A percentile compares a stretch with the other conserved stretches of the same genome.
These are phyloP conservation scores for Zapus hudsonius DNA, from an alignment of 2,113 vertebrate species.

Conservation along the genomic window DNA sequence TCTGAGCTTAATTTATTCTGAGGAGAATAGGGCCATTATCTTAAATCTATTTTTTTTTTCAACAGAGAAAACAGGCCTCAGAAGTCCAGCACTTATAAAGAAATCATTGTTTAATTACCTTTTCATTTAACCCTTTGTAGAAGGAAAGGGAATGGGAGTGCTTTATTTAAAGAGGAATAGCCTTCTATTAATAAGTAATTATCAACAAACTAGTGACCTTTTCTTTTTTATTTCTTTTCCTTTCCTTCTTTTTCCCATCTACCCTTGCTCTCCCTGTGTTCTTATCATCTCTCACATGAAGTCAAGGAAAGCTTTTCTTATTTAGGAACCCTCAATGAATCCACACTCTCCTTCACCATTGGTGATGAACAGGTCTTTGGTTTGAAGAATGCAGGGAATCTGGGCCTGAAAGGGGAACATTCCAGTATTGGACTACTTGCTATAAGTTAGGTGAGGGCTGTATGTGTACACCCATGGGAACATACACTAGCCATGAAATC, in stretches of 20 bases:
- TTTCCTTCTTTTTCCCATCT: not conserved
- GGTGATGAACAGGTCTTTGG: not conserved
- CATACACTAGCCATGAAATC: not conserved
- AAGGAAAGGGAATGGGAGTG: not conserved
- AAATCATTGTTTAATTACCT: conserved; percentile 85
- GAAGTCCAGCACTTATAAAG: conserved; percentile 84
- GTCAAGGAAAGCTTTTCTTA: not conserved
- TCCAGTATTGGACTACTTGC: not conserved
- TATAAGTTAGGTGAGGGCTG: not conserved
- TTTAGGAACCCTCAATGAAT: not conserved
- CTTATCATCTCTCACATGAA: not conserved
- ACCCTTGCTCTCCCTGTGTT: fast-evolving
- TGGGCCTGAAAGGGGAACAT: not conserved
- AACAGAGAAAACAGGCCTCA: conserved; percentile 80
- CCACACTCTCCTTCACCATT: not conserved
- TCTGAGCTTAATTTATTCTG: conserved; percentile 89
- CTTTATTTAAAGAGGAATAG: not conserved
- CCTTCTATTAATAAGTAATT: no score
- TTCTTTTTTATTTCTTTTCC: not conserved
- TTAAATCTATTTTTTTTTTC: conserved; percentile 85
- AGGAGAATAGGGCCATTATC: conserved; percentile 88
- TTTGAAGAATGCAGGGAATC: not conserved
- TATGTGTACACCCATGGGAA: not conserved
- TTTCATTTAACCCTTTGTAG: conserved; percentile 78
- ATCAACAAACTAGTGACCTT: not conserved